These are phyloP conservation scores for Peromyscus eremicus DNA, from an alignment of 2,797 vertebrate genomes.

Conservation along the genomic window DNA sequence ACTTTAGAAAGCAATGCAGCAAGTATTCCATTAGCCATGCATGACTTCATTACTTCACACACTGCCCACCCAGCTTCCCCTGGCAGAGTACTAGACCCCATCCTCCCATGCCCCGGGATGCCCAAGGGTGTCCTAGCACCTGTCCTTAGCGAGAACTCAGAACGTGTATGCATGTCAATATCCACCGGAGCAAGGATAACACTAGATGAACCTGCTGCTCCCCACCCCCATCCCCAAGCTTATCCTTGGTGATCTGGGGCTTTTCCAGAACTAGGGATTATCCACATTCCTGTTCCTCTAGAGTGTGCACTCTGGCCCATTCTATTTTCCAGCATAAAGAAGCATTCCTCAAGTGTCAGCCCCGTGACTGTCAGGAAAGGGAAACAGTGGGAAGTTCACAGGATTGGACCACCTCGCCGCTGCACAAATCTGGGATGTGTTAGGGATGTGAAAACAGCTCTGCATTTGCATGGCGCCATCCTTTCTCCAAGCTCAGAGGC, in stretches of 20 bases:
- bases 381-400: constrained; percentile 31
- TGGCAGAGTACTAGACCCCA: neutral
- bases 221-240: neutral
- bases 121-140: neutral
- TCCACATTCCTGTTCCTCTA: constrained; percentile 10
- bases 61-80: constrained; percentile 12
- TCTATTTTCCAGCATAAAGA: constrained; percentile 29
- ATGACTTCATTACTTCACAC: constrained; percentile 25
- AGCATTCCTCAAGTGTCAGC: neutral
- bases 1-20: constrained; percentile 2
- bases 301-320: neutral
- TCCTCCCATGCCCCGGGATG: neutral
- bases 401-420: neutral
- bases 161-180: neutral
- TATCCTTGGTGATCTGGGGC: constrained; percentile 1
- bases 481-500: neutral
- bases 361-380: constrained; percentile 10
- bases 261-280: constrained; percentile 51
- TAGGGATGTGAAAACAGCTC: constrained; percentile 57
- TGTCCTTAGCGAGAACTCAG: neutral
- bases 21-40: neutral
- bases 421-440: constrained; percentile 65
- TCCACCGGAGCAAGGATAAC: neutral
- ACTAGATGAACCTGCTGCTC: neutral
- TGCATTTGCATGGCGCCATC: constrained; percentile 60